phyloP scores from a whole-genome alignment of 1,140 invertebrate genomes.

The Sitobion miscanthi region DNA sequence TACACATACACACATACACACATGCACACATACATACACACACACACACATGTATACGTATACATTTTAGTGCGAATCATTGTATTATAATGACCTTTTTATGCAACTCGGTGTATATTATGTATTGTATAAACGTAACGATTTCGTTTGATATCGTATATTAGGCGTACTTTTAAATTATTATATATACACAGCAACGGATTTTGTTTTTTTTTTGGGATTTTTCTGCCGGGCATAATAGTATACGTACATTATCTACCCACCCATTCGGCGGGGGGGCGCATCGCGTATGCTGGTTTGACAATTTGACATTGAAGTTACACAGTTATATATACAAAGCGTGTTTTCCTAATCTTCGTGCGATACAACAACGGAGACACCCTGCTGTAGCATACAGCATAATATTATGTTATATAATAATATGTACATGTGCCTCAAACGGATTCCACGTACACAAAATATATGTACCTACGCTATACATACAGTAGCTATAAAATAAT shows the following conservation, averaged over 20 bases:
- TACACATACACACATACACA: too few relatives aligned
- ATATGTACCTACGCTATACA: too few relatives aligned
- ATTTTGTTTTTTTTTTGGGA: neutral
- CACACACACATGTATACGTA: too few relatives aligned
- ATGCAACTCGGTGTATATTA: too few relatives aligned
- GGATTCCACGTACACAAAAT: neutral
- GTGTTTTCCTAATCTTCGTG: neutral
- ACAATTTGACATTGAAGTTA: neutral
- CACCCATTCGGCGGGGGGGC: too few relatives aligned
- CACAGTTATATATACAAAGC: neutral
- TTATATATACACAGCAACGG: too few relatives aligned
- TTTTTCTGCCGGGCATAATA: neutral
- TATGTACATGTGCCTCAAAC: neutral
- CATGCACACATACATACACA: too few relatives aligned
- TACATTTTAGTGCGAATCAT: too few relatives aligned
- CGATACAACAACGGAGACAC: neutral
- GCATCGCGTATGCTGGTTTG: neutral
- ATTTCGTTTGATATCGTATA: too few relatives aligned
- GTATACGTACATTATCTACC: neutral
- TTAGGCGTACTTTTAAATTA: too few relatives aligned
- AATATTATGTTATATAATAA: neutral
- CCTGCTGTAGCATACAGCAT: neutral
- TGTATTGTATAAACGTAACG: too few relatives aligned
- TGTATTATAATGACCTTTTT: too few relatives aligned
- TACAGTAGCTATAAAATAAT: neutral